Evolutionary conservation across 2,888 invertebrate species (phyloP), one percentile per base, ranked within the genome.

Genomic region (Stratiomys singularior): DNA sequence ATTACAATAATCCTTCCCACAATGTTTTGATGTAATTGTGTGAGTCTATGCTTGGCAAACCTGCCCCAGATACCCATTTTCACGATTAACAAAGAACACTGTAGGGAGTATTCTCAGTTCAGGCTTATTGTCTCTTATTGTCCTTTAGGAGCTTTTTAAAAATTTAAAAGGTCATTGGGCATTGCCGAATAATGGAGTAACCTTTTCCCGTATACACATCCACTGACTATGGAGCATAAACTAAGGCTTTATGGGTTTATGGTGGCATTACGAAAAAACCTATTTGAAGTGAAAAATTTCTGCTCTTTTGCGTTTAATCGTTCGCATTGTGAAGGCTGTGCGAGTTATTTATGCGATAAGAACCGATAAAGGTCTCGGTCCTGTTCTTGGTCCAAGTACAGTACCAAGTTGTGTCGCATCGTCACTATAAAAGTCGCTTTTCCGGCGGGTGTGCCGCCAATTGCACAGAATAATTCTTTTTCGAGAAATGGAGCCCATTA

Each of bases 81-180:
- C 60, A 58, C 58, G 37, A 37, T 74, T 74, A 74, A 74, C 74
- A 30, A 74, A 74, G 74, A 30, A n/a, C 37, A 74, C 74, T 60
- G 15, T 60, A 60, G 60, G 74, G 60, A 58, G 23, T 21, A 52
- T 74, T 18, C 60, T 74, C 58, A 25, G 25, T 47, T 23, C 23
- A 69, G 69, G 13, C 47, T 18, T 72, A 72, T 60, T 37, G 69
- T 69, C 74, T 58, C 74, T 58, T 30, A 74, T 58, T 74, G 58
- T 37, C 74, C 74, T 74, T 74, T 74, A 74, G 60, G 44, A 74
- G 58, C 74, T 74, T 74, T 74, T 74, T 30, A 74, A 74, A 74
- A 58, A 74, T 74, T 28, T 60, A 74, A 74, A 74, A 74, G 74
- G 74, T 74, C 74, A 58, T 74, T 74, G 74, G 60, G 74, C 74